Evolutionary conservation across 92 coral and sea anemone genomes (phyloP).

Genomic region (Bergia puertoricense): DNA sequence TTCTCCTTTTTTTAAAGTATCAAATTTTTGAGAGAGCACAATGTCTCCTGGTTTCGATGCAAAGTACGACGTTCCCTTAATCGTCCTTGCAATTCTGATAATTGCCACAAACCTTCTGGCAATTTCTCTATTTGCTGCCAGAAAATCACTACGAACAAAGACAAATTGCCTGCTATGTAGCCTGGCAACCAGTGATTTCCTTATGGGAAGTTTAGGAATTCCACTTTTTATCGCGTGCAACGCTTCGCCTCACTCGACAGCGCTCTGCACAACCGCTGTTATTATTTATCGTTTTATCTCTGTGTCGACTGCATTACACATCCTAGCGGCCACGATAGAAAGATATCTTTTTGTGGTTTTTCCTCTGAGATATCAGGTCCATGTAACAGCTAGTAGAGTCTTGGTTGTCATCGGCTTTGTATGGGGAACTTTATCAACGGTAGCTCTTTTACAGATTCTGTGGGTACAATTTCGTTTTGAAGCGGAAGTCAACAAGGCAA

Average conservation of each 20-base stretch:
- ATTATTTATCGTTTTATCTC: conserved; percentile 4
- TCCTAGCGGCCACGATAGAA: background rate
- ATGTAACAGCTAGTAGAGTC: background rate
- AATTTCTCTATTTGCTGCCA: background rate
- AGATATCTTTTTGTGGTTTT: background rate
- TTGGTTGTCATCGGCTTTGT: background rate
- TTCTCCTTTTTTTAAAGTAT: background rate
- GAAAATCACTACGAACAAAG: background rate
- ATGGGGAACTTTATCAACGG: background rate
- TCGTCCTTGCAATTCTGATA: background rate
- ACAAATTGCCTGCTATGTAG: background rate
- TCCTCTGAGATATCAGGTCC: background rate
- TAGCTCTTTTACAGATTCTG: background rate
- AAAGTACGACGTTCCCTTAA: background rate
- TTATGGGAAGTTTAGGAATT: conserved; percentile 5
- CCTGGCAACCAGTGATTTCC: conserved; percentile 1
- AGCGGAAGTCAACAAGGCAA: background rate
- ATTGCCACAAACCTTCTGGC: background rate
- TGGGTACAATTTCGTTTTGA: background rate
- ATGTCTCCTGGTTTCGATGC: background rate
- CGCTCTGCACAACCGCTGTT: background rate
- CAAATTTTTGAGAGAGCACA: background rate
- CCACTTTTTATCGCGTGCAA: background rate
- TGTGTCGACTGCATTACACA: background rate
- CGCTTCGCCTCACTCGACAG: background rate